Conservation (phyloP, 2,797 vertebrate species). For the Phrynocephalus guinanensis region DNA sequence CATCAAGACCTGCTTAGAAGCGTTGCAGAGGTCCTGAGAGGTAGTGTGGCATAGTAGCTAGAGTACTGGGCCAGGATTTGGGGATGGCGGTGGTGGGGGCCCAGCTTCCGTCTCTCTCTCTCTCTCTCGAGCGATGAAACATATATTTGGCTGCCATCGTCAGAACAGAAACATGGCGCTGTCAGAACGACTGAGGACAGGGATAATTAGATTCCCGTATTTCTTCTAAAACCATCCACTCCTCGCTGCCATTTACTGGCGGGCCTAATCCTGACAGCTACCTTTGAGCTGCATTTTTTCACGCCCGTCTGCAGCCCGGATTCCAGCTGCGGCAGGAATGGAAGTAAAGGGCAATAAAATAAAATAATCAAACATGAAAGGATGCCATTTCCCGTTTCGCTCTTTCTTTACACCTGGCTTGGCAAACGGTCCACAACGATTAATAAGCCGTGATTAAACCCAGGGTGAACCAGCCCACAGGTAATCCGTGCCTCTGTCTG, state of each 20-base stretch:
- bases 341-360: neutral
- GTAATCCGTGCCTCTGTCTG: neutral
- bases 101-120: too few relatives aligned
- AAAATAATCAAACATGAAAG: neutral
- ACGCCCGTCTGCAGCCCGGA: too few relatives aligned
- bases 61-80: too few relatives aligned
- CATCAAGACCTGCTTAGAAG: neutral
- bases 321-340: slow-evolving; percentile 21
- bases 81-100: too few relatives aligned
- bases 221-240: neutral
- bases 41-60: too few relatives aligned
- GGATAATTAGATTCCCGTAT: neutral
- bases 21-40: neutral
- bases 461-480: too few relatives aligned
- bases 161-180: neutral
- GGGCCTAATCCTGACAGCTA: neutral
- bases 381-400: neutral
- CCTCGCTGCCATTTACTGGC: neutral
- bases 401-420: neutral
- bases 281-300: neutral
- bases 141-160: neutral
- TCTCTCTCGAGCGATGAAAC: too few relatives aligned
- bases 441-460: neutral
- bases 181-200: neutral
- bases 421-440: neutral